Evolutionary conservation across 2,113 vertebrate species (phyloP).

Genomic region (Mus musculus): GRCm39 chr4:92483501-92484000

Average conservation of each 20-base stretch:
- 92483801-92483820: slow-evolving; percentile 52
- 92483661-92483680: slow-evolving; percentile 52
- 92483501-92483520: slow-evolving; percentile 66
- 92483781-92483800: slow-evolving; percentile 61
- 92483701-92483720: slow-evolving; percentile 62
- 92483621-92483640: slow-evolving; percentile 8
- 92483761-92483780: slow-evolving; percentile 32
- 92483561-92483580: slow-evolving; percentile 30
- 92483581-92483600: slow-evolving; percentile 63
- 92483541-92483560: slow-evolving; percentile 64
- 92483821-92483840: neutral
- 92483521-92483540: neutral
- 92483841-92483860: slow-evolving; percentile 21
- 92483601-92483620: slow-evolving; percentile 47
- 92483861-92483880: slow-evolving; percentile 53
- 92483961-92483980: neutral
- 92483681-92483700: slow-evolving; percentile 16
- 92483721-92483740: neutral
- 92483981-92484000: neutral
- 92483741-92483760: slow-evolving; percentile 64
- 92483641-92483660: slow-evolving; percentile 21
- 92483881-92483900: neutral
- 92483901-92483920: neutral
- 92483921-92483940: neutral
- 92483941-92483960: neutral